A percentile compares a stretch with the other conserved stretches of the same genome.
These are phyloP conservation scores for Apis cerana DNA, from an alignment of 1,140 invertebrate genomes.

Conservation along the genomic window DNA sequence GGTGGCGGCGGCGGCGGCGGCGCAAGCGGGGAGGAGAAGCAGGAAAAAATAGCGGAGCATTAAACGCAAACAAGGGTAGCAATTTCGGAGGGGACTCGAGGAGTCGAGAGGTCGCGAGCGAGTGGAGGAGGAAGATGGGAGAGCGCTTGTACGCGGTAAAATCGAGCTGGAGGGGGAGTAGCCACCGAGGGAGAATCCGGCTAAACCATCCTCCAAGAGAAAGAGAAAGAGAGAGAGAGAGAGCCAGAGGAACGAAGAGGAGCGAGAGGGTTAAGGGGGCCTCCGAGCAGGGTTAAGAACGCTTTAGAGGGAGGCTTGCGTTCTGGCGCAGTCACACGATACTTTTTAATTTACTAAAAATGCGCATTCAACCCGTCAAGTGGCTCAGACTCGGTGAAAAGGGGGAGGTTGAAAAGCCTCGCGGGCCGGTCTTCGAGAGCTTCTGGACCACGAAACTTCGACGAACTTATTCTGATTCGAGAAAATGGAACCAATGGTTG, in stretches of 20 bases:
- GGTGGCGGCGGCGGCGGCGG: conserved; percentile 23
- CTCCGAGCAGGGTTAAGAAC: conserved; percentile 72
- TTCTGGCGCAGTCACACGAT: conserved; percentile 78
- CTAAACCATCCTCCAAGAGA: conserved; percentile 14
- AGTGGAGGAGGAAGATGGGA: conserved; percentile 64
- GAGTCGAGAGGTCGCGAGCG: conserved; percentile 72
- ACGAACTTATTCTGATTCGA: conserved; percentile 59
- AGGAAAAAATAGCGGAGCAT: conserved; percentile 73
- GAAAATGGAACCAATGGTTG: conserved; percentile 34
- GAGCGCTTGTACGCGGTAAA: conserved; percentile 60
- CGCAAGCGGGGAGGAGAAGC: conserved; percentile 16
- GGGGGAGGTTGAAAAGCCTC: conserved; percentile 43
- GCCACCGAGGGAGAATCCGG: conserved; percentile 47
- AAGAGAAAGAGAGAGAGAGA: conserved; percentile 39
- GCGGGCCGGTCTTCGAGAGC: conserved; percentile 58
- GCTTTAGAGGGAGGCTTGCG: conserved; percentile 72
- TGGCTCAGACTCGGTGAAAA: conserved; percentile 60
- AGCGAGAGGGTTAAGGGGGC: conserved; percentile 70
- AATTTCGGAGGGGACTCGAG: conserved; percentile 74
- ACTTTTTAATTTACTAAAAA: conserved; percentile 82
- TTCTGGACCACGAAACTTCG: conserved; percentile 65
- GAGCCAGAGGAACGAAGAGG: conserved; percentile 42
- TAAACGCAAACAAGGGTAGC: conserved; percentile 79
- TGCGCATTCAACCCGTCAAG: conserved; percentile 77
- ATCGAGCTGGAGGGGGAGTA: conserved; percentile 51